Evolutionary conservation across 2,113 vertebrate species (phyloP), one percentile per base, ranked within the genome.

Genomic region (Tupaia chinensis): DNA sequence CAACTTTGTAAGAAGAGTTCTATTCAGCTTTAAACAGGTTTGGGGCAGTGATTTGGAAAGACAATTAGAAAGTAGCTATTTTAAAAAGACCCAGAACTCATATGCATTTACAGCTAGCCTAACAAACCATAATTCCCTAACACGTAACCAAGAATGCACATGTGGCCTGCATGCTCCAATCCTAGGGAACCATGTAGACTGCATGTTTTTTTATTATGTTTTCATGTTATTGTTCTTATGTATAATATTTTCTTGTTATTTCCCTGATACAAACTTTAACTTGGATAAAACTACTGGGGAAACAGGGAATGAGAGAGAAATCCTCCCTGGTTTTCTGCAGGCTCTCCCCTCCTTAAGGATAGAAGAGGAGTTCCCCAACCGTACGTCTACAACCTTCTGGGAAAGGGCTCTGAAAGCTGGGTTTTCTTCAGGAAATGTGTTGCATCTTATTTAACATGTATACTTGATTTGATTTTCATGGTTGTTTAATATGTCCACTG

Each of bases 381-480:
- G 32, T 3, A 61, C 1, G 58, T 58, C 29, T n/a, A 14, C 12
- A 14, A 17, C 16, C 7, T 89, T 72, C 15, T 69, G 54, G 65
- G 27, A 70, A 74, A 87, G 65, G 16, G 17, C 58, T 82, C 23
- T 22, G 13, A 82, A 9, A 78, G n/a, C 8, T 91, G 32, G 1
- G 0, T 25, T 85, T 70, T 79, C 34, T 60, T 89, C 29, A 61
- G 81, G 58, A 81, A 82, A 90, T 22, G 13, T 14, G 22, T 17
- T 92, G 53, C 60, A 84, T 76, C 11, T 92, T 27, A 60, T 74
- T 93, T 87, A 77, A 91, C 90, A 65, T 32, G 29, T 61, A 3
- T 15, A 68, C 83, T 80, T 87, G 54, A 32, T 87, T 80, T 87
- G 54, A 32, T 66, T 77, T 83, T 74, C 60, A 29, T 70, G 23